These are phyloP conservation scores for Rousettus leschenaultii DNA, from an alignment of 2,113 vertebrate species.

Conservation along the genomic window DNA sequence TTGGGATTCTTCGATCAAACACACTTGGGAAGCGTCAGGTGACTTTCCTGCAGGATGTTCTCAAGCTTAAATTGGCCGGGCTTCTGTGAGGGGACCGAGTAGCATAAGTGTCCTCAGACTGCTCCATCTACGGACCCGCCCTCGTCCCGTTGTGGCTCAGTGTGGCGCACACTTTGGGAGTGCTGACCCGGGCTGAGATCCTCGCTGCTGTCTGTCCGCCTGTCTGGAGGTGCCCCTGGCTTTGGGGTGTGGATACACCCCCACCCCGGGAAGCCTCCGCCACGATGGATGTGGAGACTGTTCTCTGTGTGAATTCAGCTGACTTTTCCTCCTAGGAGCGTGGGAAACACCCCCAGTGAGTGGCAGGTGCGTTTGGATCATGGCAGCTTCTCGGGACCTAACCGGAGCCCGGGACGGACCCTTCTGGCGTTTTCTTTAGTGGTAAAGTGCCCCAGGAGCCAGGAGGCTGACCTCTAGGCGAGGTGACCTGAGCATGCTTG, in stretches of 20 bases:
- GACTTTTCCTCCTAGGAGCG: neutral
- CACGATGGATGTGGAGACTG: rapidly evolving
- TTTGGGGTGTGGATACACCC: neutral
- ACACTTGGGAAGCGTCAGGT: neutral
- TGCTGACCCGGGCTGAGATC: too few species aligned
- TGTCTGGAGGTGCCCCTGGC: neutral
- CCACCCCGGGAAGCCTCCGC: neutral
- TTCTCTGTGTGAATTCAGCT: rapidly evolving
- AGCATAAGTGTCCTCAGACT: rapidly evolving
- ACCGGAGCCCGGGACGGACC: neutral
- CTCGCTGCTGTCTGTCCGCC: rapidly evolving
- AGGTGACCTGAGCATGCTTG: too few species aligned
- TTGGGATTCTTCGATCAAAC: neutral
- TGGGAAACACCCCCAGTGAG: neutral
- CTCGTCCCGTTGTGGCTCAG: neutral
- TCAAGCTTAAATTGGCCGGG: neutral
- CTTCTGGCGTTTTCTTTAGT: neutral
- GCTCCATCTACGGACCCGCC: neutral
- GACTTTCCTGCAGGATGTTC: neutral
- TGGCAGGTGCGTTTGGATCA: rapidly evolving
- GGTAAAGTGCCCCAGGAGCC: neutral
- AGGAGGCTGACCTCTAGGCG: neutral
- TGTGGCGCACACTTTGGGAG: neutral
- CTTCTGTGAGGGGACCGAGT: neutral
- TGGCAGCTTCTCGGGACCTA: neutral